Evolutionary conservation across 2,797 vertebrate species (phyloP).

Genomic region (Cryptoprocta ferox): DNA sequence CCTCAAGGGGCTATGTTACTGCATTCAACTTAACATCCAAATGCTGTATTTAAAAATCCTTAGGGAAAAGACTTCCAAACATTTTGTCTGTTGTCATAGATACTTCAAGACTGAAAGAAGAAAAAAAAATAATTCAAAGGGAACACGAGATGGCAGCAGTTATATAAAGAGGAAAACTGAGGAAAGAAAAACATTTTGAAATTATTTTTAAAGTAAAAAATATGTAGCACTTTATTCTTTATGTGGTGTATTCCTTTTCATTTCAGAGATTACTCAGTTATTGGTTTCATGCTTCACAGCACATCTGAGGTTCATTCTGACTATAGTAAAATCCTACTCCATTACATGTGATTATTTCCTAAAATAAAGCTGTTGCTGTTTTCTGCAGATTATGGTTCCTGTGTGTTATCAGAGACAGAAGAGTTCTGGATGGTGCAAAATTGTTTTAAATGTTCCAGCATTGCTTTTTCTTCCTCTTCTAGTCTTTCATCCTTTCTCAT

Average conservation of each 20-base stretch:
- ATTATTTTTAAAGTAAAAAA: constrained; percentile 71
- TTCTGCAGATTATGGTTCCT: constrained; percentile 76
- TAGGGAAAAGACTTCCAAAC: constrained; percentile 56
- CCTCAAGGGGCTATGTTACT: background rate
- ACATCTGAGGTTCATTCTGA: constrained; percentile 56
- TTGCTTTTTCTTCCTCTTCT: constrained; percentile 91
- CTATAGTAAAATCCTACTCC: constrained; percentile 34
- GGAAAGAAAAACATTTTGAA: constrained; percentile 63
- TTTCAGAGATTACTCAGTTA: constrained; percentile 53
- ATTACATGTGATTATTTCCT: constrained; percentile 64
- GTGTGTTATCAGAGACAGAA: constrained; percentile 79
- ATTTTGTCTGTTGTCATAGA: constrained; percentile 78
- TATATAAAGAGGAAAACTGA: constrained; percentile 58
- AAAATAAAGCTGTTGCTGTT: constrained; percentile 70
- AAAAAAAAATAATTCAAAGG: constrained; percentile 68
- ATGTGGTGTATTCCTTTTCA: constrained; percentile 44
- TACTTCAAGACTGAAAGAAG: constrained; percentile 55
- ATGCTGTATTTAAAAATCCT: constrained; percentile 49
- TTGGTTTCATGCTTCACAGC: constrained; percentile 65
- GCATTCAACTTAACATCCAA: constrained; percentile 52
- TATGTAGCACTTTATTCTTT: constrained; percentile 50
- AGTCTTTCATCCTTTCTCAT: constrained; percentile 92
- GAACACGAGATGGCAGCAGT: constrained; percentile 81
- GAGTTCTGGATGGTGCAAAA: constrained; percentile 84
- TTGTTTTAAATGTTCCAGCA: constrained; percentile 91